These are phyloP conservation scores for Sebastes paucispinis DNA, from an alignment of 2,797 vertebrate genomes.

Conservation along the genomic window DNA sequence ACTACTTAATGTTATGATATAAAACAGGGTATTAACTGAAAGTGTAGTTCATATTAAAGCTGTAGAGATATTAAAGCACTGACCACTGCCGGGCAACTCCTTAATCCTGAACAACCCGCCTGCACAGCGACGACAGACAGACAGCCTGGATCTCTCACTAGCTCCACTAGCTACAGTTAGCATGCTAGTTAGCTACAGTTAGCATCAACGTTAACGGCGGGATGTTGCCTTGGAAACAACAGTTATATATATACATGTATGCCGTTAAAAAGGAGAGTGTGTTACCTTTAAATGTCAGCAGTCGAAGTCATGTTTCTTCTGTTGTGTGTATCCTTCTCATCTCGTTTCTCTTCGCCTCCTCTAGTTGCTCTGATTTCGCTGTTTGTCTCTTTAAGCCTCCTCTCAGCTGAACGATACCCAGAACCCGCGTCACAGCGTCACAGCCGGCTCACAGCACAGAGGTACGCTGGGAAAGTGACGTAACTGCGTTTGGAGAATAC, in stretches of 20 bases:
- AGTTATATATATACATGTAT: background rate
- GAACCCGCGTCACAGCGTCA: slow-evolving; percentile 69
- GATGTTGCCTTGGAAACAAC: slow-evolving; percentile 19
- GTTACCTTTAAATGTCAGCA: slow-evolving; percentile 72
- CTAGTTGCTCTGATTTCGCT: slow-evolving; percentile 73
- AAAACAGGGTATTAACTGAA: no score
- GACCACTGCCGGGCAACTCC: slow-evolving; percentile 77
- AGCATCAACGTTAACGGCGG: slow-evolving; percentile 39
- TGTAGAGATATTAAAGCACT: background rate
- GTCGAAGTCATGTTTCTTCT: slow-evolving; percentile 65
- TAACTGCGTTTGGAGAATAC: slow-evolving; percentile 70
- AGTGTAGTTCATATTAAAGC: no score
- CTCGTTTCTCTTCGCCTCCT: slow-evolving; percentile 57
- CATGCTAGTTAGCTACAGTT: slow-evolving; percentile 53
- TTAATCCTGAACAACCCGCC: slow-evolving; percentile 79
- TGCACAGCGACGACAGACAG: slow-evolving; percentile 46
- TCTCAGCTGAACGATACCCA: slow-evolving; percentile 56
- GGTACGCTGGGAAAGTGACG: slow-evolving; percentile 63
- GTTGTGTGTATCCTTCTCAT: slow-evolving; percentile 47
- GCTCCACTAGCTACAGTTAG: slow-evolving; percentile 60
- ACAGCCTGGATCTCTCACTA: slow-evolving; percentile 44
- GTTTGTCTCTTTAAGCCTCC: slow-evolving; percentile 86
- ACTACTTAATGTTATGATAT: background rate
- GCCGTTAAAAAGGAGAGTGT: no score
- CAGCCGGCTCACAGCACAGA: slow-evolving; percentile 35